Conservation (phyloP, 2,113 vertebrate species). For the Galbula dea region DNA sequence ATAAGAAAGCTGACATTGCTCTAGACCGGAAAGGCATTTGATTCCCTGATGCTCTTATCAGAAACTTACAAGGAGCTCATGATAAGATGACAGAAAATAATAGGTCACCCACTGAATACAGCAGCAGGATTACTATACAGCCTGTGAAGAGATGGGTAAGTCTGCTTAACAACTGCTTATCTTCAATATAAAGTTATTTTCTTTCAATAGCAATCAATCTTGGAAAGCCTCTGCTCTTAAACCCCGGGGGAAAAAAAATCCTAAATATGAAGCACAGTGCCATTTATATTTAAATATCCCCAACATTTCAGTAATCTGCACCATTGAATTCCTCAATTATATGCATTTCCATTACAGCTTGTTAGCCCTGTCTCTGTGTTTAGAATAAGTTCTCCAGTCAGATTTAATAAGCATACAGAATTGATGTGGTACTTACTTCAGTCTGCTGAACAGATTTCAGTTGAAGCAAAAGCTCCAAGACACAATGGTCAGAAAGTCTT, state of each 20-base stretch:
- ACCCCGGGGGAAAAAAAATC: not conserved
- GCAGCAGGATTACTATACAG: not conserved
- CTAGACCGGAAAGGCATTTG: not conserved
- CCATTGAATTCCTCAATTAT: not conserved
- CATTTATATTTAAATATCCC: not conserved
- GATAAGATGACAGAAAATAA: not conserved
- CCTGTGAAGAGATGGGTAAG: not conserved
- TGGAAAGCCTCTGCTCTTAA: not conserved
- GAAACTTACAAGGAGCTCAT: not conserved
- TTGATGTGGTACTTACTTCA: not conserved
- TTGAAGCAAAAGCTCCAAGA: not conserved
- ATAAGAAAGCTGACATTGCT: not conserved
- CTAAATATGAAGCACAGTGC: not conserved
- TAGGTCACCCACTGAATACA: not conserved
- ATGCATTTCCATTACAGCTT: not conserved
- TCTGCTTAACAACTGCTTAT: not conserved
- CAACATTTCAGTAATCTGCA: not conserved
- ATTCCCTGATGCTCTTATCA: not conserved
- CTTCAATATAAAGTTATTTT: not conserved
- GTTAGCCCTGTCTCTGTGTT: not conserved
- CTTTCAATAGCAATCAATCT: not conserved
- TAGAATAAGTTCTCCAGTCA: not conserved
- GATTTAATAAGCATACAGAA: not conserved
- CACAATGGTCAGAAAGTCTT: not conserved
- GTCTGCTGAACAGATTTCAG: not conserved